phyloP scores from a whole-genome alignment of 2,888 invertebrate genomes.

The Iphiclides podalirius region DNA sequence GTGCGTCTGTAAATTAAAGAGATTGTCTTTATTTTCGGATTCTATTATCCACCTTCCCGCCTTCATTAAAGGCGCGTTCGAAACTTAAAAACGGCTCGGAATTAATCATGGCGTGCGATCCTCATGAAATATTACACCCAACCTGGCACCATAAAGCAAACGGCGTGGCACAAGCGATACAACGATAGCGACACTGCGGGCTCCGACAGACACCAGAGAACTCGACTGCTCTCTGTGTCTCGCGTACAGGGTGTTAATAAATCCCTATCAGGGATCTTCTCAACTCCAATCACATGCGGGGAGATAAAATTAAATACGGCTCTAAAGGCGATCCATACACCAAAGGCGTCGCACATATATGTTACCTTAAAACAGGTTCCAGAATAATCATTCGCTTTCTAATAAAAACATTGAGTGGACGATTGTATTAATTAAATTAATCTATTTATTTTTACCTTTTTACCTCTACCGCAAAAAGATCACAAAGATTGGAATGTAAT shows the following conservation, averaged over 20 bases:
- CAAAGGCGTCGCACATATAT: no score
- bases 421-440: background rate
- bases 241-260: conserved; percentile 54
- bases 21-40: no score
- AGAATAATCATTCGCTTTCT: background rate
- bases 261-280: conserved; percentile 17
- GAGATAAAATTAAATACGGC: conserved; percentile 12
- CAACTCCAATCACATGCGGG: conserved; percentile 12
- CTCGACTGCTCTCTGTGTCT: conserved; percentile 54
- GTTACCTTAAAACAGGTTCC: no score
- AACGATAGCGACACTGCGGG: conserved; percentile 77
- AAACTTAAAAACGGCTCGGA: conserved; percentile 71
- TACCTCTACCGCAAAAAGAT: conserved; percentile 10
- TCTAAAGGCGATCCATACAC: background rate
- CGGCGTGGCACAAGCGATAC: conserved; percentile 76
- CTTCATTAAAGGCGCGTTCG: conserved; percentile 71
- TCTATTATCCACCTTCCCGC: conserved; percentile 63
- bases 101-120: conserved; percentile 79
- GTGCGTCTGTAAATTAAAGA: no score
- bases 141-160: conserved; percentile 80
- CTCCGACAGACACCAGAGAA: conserved; percentile 72
- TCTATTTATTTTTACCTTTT: conserved; percentile 1
- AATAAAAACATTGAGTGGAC: background rate
- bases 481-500: conserved; percentile 4
- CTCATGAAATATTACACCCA: conserved; percentile 77